Evolutionary conservation across 2,888 invertebrate genomes (phyloP), one percentile per base, ranked within the genome.

Genomic region (Pardosa pseudoannulata): DNA sequence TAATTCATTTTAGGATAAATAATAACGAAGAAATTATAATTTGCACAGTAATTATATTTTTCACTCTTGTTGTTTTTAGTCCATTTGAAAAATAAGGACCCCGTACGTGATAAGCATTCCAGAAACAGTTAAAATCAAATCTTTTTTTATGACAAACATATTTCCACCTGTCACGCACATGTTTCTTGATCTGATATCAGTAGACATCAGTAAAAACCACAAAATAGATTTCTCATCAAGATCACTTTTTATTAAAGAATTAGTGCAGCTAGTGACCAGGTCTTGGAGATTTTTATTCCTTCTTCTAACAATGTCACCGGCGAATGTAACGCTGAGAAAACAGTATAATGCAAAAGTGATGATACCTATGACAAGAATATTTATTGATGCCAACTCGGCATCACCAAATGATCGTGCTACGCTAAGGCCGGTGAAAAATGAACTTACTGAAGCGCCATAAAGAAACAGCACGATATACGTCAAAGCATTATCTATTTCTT

Each of bases 81-180:
- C 81, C 68, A 81, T 29, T 29, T 81, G 81, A 32, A 81, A 74
- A 29, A 81, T 74, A 19, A 81, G 23, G 1, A 81, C 56, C 3
- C 81, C 74, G n/a, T 81, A 81, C 7, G 67, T 81, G 0, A 81
- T 68, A 28, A 81, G 50, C 5, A 56, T 39, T 1, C 74, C 81
- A 1, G 68, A 56, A 2, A 74, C 74, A 23, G 28, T 39, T 9
- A 81, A 9, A 19, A 81, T 68, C 29, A 81, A 31, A n/a, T 39
- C 39, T 7, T 81, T 81, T 1, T 50, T 29, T 11, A 81, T 74
- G 28, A 73, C 74, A 32, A 81, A 81, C 74, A 81, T 74, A 23
- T 68, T 74, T 6, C 81, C 81, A 2, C 81, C 74, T 0, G 74
- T 74, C 23, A 81, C 27, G 28, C 29, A 72, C 13, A 81, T 13